Conservation (phyloP, 2,113 vertebrate genomes). For the Paralichthys olivaceus region DNA sequence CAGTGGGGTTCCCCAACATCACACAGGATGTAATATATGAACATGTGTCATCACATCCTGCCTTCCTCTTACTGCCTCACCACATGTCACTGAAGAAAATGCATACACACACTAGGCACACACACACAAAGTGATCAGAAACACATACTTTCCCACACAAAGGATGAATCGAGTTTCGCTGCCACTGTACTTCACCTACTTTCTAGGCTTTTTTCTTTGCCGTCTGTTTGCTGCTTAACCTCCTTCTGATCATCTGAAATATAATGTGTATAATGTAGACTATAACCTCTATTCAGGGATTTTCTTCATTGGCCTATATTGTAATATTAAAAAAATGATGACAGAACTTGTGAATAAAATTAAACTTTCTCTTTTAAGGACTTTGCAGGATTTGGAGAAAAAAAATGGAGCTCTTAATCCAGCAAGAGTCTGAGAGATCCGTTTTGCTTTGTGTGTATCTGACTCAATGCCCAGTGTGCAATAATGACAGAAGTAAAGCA, state of each 20-base stretch:
- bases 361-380: not conserved
- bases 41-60: constrained; percentile 70
- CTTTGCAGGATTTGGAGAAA: not conserved
- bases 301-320: too few species aligned
- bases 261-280: constrained; percentile 8
- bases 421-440: constrained; percentile 8
- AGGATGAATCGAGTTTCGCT: constrained; percentile 41
- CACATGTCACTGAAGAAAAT: constrained; percentile 46
- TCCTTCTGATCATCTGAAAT: constrained; percentile 20
- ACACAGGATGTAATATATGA: constrained; percentile 52
- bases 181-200: constrained; percentile 58
- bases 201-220: constrained; percentile 56
- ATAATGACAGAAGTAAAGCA: constrained; percentile 75
- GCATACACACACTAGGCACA: not conserved
- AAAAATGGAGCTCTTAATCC: constrained; percentile 12
- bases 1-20: constrained; percentile 69
- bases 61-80: constrained; percentile 64
- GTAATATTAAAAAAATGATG: too few species aligned
- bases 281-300: constrained; percentile 6
- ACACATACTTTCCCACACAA: constrained; percentile 44
- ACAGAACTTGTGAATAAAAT: not conserved
- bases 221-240: constrained; percentile 11
- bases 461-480: constrained; percentile 68
- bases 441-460: constrained; percentile 53
- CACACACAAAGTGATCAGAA: not conserved